Evolutionary conservation across 2,888 invertebrate genomes (phyloP).

Genomic region (Andrena camellia): DNA sequence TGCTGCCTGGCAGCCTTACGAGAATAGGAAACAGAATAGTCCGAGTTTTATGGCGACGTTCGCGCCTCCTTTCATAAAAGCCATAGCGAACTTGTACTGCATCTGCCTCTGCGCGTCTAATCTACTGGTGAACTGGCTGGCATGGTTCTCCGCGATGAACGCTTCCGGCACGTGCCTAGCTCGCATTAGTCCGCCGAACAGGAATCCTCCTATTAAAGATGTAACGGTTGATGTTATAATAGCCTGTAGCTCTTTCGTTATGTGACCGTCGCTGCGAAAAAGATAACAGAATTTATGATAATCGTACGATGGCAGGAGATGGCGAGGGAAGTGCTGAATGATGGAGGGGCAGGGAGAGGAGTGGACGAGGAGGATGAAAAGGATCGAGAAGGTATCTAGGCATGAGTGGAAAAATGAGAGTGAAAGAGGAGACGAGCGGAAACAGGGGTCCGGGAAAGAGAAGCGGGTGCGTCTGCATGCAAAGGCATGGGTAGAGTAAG

Average conservation of each 20-base stretch:
- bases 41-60: constrained; percentile 90
- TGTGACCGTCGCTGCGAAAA: constrained; percentile 87
- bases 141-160: constrained; percentile 91
- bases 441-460: too few species aligned
- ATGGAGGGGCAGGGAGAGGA: too few species aligned
- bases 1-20: constrained; percentile 86
- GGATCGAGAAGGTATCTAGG: too few species aligned
- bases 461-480: too few species aligned
- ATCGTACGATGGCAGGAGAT: background rate
- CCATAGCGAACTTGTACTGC: constrained; percentile 88
- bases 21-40: constrained; percentile 89
- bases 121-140: constrained; percentile 89
- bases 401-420: too few species aligned
- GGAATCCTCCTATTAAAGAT: constrained; percentile 87
- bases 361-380: too few species aligned
- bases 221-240: background rate
- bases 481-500: too few species aligned
- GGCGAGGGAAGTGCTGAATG: background rate
- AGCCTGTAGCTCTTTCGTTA: constrained; percentile 86
- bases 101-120: constrained; percentile 90
- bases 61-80: constrained; percentile 90
- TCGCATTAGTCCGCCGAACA: constrained; percentile 87
- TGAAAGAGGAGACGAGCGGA: too few species aligned
- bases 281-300: background rate
- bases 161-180: constrained; percentile 86